A percentile compares a stretch with the other conserved stretches of the same genome.
Conservation (phyloP, 2,888 invertebrate species). For the Polydrusus pterygomalis region DNA sequence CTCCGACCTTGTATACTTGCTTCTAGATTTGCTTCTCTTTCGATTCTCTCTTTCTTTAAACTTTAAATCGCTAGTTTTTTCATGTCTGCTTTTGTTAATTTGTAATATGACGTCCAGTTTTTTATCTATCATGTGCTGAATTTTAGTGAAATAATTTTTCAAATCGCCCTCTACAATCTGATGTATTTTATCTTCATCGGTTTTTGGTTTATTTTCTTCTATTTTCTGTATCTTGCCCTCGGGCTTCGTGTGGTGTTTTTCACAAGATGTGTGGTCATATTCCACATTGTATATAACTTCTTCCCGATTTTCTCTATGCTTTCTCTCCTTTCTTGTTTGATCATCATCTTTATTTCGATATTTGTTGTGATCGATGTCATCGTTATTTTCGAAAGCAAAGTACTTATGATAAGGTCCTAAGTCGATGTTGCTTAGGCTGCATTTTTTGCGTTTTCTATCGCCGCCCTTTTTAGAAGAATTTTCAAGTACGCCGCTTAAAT, state of each 20-base stretch:
- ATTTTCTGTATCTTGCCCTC: slow-evolving; percentile 20
- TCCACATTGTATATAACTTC: slow-evolving; percentile 15
- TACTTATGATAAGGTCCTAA: slow-evolving; percentile 36
- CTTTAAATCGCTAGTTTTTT: slow-evolving; percentile 6
- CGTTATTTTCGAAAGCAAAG: slow-evolving; percentile 26
- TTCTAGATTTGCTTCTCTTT: slow-evolving; percentile 26
- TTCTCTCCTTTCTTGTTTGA: slow-evolving; percentile 5
- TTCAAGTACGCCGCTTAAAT: not conserved
- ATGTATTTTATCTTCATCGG: slow-evolving; percentile 46
- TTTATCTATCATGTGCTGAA: slow-evolving; percentile 59
- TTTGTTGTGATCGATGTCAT: not conserved
- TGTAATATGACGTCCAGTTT: slow-evolving; percentile 56
- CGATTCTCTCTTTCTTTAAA: not conserved
- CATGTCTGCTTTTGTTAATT: slow-evolving; percentile 40
- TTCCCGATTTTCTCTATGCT: slow-evolving; percentile 11
- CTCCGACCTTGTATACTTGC: not conserved
- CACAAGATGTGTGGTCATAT: slow-evolving; percentile 8
- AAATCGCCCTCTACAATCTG: slow-evolving; percentile 59
- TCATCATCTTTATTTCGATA: slow-evolving; percentile 4
- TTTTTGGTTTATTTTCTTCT: not conserved
- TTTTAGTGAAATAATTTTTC: slow-evolving; percentile 58
- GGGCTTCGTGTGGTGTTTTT: slow-evolving; percentile 24
- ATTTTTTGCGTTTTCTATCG: slow-evolving; percentile 4
- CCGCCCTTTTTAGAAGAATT: not conserved
- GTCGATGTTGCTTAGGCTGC: slow-evolving; percentile 2